Base-by-base conservation (phyloP, 2,888 invertebrate genomes). In the Acronicta aceris region DNA sequence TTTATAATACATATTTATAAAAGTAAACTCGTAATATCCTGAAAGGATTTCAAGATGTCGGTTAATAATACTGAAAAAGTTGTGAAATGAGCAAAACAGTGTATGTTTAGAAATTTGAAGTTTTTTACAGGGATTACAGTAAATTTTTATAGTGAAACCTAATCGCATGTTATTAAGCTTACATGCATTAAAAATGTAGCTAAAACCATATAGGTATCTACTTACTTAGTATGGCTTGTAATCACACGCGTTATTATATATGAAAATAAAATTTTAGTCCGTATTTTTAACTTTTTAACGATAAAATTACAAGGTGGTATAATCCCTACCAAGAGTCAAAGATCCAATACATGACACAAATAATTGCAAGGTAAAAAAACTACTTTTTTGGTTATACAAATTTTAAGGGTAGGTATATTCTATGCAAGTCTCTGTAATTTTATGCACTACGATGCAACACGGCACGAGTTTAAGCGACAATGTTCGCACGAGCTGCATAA, bases 391-490 rank as follows among this genome's bases (percentile, higher is more conserved):
- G 68, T 56, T 75, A 82, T 76, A 77, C 71, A 71, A 80, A 79
- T 79, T 17, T 8, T n/a, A n/a, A n/a, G 13, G 17, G 25, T 5
- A 49, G 43, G 74, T 61, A 60, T 59, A 54, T 53, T 25, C 65
- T 63, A 81, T 80, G 81, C 76, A 81, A 83, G 67, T 74, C 43
- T 55, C 59, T 69, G 67, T 79, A 82, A 82, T 82, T 76, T 72
- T 77, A 81, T 81, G 72, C 76, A 71, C 68, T 67, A 58, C 65
- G n/a, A 38, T 38, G n/a, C 5, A 71, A 76, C 67, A 79, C 77
- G 74, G 76, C 73, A 76, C 68, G 73, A 56, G 65, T 74, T 25
- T 57, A 51, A 51, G 21, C 40, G 40, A 50, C 47, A 55, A 48
- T 51, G 54, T 52, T 59, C 36, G 60, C 64, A 55, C 62, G 64